Base-by-base conservation (phyloP, 2,113 vertebrate genomes). In the Sceloporus undulatus region DNA sequence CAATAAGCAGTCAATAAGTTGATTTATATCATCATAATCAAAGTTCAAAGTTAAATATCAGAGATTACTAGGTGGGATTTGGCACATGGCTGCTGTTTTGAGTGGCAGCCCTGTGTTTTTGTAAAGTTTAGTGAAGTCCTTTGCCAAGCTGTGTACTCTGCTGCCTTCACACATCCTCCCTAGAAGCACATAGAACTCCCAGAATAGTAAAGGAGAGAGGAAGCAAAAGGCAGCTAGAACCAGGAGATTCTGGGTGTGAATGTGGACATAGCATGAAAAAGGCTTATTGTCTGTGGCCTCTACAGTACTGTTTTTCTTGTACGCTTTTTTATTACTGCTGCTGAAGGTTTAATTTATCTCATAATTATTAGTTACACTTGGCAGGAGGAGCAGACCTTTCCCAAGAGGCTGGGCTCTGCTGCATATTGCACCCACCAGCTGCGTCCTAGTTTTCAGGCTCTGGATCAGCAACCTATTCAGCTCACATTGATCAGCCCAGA, bases 331-430 rank as follows among this genome's bases (percentile, higher is more conserved):
- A 76, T 77, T 62, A 52, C 21, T 77, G 38, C 42, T 40, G 29
- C 56, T 38, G 29, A 52, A 80, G 85, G 59, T 27, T 88, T 82
- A 81, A 82, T 75, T 52, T 78, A 52, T 42, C 29, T 42, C 18
- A 65, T 77, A 85, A 48, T 62, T 76, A 78, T 85, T 78, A 74
- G 38, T 81, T 87, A 38, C 7, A n/a, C 10, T 82, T 82, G 79
- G 59, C 21, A 52, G 29, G 4, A 75, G 38, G 56, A 62, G 29
- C 27, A n/a, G 19, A 25, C 65, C 82, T 84, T 59, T 66, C 68
- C 18, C 13, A 34, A 82, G 29, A 56, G 80, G 73, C 18, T 11
- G 38, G 29, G 68, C 38, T 83, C 23, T 78, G 38, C 21, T 29
- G 59, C 52, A 27, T 18, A 23, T 79, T 86, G 68, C 54, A 66